Evolutionary conservation across 2,113 vertebrate species (phyloP), one percentile per base, ranked within the genome.

Genomic region (Entosphenus tridentatus): DNA sequence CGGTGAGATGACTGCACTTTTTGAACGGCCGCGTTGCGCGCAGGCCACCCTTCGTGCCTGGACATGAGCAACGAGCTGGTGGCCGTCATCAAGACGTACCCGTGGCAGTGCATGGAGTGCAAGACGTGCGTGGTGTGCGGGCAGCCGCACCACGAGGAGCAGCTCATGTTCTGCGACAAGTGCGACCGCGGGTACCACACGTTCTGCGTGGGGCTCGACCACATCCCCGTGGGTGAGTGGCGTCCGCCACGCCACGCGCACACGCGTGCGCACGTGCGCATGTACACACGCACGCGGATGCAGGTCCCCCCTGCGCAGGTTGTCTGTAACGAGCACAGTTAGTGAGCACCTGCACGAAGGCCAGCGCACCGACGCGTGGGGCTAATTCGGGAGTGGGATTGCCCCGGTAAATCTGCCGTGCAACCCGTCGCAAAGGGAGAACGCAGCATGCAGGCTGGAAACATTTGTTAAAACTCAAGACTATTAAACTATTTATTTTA

Each of bases 131-230:
- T 86, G 68, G 78, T 96, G 71, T 98, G 93, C 18, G 83, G 90
- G 78, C 87, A 96, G 76, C 93, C 93, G 69, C 89, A 96, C 74
- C 92, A 98, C 0, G 93, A 98, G 82, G 93, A 96, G 72, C 87
- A 95, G 77, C 93, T 98, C 91, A 98, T 98, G 93, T 96, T 96
- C 84, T 98, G 93, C 76, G 93, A 98, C 77, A 83, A 89, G 71
- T 98, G 93, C 80, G 93, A 98, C 77, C 81, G 93, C 70, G 93
- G 93, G 57, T 93, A 88, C 78, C 93, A 98, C 82, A 96, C 93
- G 4, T 98, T 98, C 73, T 98, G 93, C 75, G 90, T 98, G 70
- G 93, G 93, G 72, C 85, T 98, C 81, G 81, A 86, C 70, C 80
- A 84, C 71, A 87, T 96, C 77, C 93, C 93, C 59, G 82, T 82